These are phyloP conservation scores for Melitaea athalia DNA, from an alignment of 2,888 invertebrate genomes.

Conservation along the genomic window DNA sequence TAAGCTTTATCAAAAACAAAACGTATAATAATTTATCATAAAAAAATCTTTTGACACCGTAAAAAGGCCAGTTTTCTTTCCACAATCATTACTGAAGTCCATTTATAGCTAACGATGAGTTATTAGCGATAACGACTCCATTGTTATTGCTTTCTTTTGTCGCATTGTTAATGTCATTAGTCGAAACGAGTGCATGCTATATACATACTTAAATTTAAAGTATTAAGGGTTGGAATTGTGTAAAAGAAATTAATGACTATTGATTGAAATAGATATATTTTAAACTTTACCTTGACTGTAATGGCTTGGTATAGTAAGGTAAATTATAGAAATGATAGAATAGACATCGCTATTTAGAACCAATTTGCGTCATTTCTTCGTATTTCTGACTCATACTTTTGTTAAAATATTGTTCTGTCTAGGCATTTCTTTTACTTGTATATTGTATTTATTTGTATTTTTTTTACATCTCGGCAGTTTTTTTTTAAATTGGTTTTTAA, in stretches of 20 bases:
- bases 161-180: slow-evolving; percentile 44
- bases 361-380: no score
- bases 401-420: no score
- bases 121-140: slow-evolving; percentile 66
- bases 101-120: slow-evolving; percentile 68
- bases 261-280: neutral
- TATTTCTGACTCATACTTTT: no score
- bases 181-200: slow-evolving; percentile 31
- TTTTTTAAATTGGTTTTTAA: no score
- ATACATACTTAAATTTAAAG: slow-evolving; percentile 30
- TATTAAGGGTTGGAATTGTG: slow-evolving; percentile 30
- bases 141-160: slow-evolving; percentile 59
- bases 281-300: neutral
- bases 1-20: slow-evolving; percentile 2
- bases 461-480: no score
- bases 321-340: no score
- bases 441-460: no score
- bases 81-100: slow-evolving; percentile 55
- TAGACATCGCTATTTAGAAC: no score
- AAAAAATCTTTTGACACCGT: slow-evolving; percentile 46
- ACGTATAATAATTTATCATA: slow-evolving; percentile 19
- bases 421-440: no score
- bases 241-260: neutral
- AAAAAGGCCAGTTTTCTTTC: slow-evolving; percentile 52
- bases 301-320: no score